phyloP scores from a whole-genome alignment of 2,797 vertebrate genomes.

The Mus minutoides region DNA sequence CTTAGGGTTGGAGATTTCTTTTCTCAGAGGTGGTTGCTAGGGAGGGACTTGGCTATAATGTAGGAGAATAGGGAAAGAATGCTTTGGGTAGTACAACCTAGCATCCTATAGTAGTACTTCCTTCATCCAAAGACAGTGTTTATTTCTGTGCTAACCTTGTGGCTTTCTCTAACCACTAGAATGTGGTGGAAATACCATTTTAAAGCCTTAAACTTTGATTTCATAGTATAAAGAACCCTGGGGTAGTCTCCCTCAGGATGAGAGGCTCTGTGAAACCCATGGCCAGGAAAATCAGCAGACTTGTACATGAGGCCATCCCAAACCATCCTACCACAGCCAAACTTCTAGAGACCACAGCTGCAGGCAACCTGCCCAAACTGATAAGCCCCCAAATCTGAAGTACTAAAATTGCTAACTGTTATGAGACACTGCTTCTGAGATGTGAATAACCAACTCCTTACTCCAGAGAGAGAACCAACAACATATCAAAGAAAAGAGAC shows the following conservation, averaged over 20 bases:
- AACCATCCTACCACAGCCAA: background rate
- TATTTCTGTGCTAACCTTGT: background rate
- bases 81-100: background rate
- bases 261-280: background rate
- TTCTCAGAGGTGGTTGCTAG: background rate
- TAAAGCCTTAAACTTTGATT: background rate
- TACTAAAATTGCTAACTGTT: constrained; percentile 26
- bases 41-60: background rate
- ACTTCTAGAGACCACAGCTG: background rate
- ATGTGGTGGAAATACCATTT: background rate
- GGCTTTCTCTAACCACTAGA: background rate
- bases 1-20: background rate
- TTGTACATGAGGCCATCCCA: background rate
- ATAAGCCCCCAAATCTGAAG: background rate
- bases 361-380: background rate
- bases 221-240: background rate
- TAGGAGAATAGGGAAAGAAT: background rate
- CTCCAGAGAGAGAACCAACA: background rate
- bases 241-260: background rate
- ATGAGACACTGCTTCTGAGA: background rate
- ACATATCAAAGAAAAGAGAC: background rate
- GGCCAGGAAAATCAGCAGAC: background rate
- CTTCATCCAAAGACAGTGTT: background rate
- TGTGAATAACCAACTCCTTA: background rate
- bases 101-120: background rate